Evolutionary conservation across 2,113 vertebrate genomes (phyloP), one percentile per base, ranked within the genome.

Genomic region (Proteles cristata): DNA sequence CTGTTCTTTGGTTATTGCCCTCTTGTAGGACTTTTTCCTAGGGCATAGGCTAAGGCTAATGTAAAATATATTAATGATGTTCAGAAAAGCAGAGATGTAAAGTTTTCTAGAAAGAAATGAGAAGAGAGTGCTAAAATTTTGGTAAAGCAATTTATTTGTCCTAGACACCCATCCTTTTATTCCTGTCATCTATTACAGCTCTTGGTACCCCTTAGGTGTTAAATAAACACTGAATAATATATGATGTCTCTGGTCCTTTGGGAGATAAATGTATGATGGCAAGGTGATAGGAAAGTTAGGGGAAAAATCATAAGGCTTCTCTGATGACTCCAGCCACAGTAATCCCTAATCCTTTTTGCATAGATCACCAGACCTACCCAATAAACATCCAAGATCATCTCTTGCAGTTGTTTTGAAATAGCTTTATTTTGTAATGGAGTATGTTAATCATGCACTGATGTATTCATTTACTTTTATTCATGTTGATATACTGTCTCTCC

Each of bases 81-180:
- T 71, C 35, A 80, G 15, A 91, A 96, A 80, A 74, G 71, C 35
- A 97, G 33, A 28, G 86, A 95, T 28, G 17, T 33, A 45, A 88
- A 69, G 5, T 35, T 89, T 89, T 86, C 68, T 39, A 45, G 7
- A 39, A 68, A 96, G 12, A 83, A 77, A 77, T 58, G 23, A 96
- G 73, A 81, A 65, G 28, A 65, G 83, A 16, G 14, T 79, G 4
- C 5, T 90, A 19, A 66, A 16, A 16, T 58, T 89, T 79, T 80
- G 7, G 23, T 74, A 79, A 87, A 85, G 35, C 53, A 48, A 83
- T 16, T 77, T 14, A 45, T 21, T n/a, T 69, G 2, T 77, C n/a
- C 45, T 84, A 26, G 45, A 93, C 88, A 63, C 21, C 16, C 5
- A 48, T 84, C 25, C 9, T 93, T 11, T 79, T 73, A 74, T 48